Evolutionary conservation across 92 coral and sea anemone genomes (phyloP), one percentile per base, ranked within the genome.

Genomic region (Phenganax marumi): DNA sequence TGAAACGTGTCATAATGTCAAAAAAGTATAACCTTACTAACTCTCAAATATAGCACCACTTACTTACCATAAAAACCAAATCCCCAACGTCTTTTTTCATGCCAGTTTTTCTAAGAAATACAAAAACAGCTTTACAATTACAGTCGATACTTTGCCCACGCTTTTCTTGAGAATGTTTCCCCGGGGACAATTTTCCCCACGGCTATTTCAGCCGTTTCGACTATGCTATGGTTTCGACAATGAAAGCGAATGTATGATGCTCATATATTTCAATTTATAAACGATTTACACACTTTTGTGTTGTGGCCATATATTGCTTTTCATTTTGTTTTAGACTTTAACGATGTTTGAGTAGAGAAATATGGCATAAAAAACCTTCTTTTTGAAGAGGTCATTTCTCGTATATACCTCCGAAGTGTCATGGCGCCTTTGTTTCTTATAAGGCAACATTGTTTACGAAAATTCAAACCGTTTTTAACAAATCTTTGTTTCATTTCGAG

Each of bases 31-130:
- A 6, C 7, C 52, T 21, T 26, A 52, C 57, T 74, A 50, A 43
- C 18, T 22, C 12, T 50, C 8, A 22, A 50, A 53, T 39, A 17
- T 10, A 48, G 1, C 7, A 50, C 56, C 22, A 53, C 65, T 46
- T n/a, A 10, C 17, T 55, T 76, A 76, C 81, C 81, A 76, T 76
- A 57, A 76, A 76, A 50, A 62, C 53, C 79, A 52, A 39, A 21
- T 24, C 54, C 58, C n/a, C 51, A 2, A 57, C 26, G 68, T 76
- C 81, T 76, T 68, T 76, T 76, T 76, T 76, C 81, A 76, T 76
- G 26, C 16, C 18, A 25, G 22, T 39, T 39, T 21, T 50, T 16
- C 8, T 8, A 12, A 4, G 5, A 54, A 10, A 3, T 39, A 10
- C 55, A n/a, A 12, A 10, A 63, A 19, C 33, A 73, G 49, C 26